Evolutionary conservation across 2,113 vertebrate genomes (phyloP).

Genomic region (Tachycineta bicolor): DNA sequence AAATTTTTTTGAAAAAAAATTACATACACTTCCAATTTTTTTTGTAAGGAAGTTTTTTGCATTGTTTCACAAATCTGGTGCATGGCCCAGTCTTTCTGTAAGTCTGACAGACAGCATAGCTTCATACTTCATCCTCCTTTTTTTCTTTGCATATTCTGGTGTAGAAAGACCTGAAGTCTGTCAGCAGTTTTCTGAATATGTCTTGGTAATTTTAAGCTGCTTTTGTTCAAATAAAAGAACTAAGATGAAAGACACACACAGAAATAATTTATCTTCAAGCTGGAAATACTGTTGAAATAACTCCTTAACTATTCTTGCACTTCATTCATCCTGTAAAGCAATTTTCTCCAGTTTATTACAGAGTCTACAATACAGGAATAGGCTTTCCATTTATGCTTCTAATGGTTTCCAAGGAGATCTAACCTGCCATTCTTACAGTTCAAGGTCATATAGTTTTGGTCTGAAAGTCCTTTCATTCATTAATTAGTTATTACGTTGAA

Average conservation of each 20-base stretch:
- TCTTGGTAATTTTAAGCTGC: neutral
- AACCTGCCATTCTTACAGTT: neutral
- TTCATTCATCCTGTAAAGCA: conserved; percentile 11
- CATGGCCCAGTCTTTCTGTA: neutral
- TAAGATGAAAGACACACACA: conserved; percentile 17
- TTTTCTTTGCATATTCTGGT: neutral
- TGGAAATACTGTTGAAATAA: conserved; percentile 30
- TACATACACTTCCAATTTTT: neutral
- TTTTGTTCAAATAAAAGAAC: conserved; percentile 21
- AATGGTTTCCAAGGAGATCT: neutral
- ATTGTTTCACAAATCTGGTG: neutral
- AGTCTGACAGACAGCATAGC: neutral
- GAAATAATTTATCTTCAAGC: conserved; percentile 9
- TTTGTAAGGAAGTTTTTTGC: neutral
- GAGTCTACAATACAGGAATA: fast-evolving
- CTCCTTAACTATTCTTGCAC: neutral
- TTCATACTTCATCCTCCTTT: neutral
- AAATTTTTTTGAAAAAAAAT: neutral
- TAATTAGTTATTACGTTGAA: conserved; percentile 15
- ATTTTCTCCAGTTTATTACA: neutral
- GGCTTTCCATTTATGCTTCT: neutral
- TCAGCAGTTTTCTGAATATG: neutral
- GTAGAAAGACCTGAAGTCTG: neutral
- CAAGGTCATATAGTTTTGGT: neutral
- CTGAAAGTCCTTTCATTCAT: neutral